These are phyloP conservation scores for Schlechtendalia chinensis DNA, from an alignment of 1,140 invertebrate genomes.

Conservation along the genomic window DNA sequence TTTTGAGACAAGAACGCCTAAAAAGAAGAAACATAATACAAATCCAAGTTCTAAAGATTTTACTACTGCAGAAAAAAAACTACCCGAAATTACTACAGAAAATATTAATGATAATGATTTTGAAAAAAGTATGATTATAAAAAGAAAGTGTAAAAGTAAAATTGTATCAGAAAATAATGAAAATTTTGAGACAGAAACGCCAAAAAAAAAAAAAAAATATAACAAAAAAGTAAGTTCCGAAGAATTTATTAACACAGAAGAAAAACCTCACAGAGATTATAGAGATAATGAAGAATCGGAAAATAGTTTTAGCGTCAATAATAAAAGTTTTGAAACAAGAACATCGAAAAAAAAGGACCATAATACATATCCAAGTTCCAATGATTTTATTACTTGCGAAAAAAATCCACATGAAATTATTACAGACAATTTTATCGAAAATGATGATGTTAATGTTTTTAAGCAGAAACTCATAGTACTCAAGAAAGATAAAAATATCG, in stretches of 20 bases:
- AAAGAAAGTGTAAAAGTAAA: too few species aligned
- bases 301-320: background rate
- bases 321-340: background rate
- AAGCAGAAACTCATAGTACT: too few species aligned
- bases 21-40: background rate
- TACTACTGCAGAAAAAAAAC: too few species aligned
- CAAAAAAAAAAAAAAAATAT: background rate
- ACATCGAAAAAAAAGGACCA: background rate
- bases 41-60: background rate
- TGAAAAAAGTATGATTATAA: background rate
- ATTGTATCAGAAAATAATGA: too few species aligned
- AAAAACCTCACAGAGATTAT: background rate
- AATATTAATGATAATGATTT: background rate
- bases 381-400: background rate
- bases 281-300: too few species aligned
- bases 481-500: too few species aligned
- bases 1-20: background rate
- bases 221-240: background rate
- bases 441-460: background rate
- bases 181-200: background rate
- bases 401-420: too few species aligned
- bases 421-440: background rate
- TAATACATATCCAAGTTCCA: background rate
- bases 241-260: background rate
- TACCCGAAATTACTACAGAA: background rate